Conservation (phyloP, 1,140 invertebrate genomes). For the Drosophila pachea region DNA sequence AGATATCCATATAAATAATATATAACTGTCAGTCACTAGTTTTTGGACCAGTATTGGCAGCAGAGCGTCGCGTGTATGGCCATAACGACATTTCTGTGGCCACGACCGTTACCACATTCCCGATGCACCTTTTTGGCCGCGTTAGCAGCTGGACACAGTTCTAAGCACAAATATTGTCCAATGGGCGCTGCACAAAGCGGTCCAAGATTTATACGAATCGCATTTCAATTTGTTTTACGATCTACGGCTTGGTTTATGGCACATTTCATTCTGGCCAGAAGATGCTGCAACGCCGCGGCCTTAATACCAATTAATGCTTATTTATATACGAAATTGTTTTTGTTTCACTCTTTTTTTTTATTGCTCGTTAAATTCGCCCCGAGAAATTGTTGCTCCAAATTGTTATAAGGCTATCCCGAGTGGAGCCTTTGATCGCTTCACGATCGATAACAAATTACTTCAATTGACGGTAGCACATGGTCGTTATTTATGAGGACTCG, state of each 20-base stretch:
- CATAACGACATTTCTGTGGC: conserved; percentile 66
- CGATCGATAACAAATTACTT: conserved; percentile 41
- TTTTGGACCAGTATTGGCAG: conserved; percentile 65
- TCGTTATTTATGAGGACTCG: conserved; percentile 23
- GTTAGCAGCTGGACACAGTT: conserved; percentile 39
- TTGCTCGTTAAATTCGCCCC: conserved; percentile 49
- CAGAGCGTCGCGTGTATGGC: conserved; percentile 54
- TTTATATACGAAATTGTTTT: conserved; percentile 38
- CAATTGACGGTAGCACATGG: conserved; percentile 38
- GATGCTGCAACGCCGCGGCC: conserved; percentile 49
- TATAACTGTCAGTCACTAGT: conserved; percentile 66
- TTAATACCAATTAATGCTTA: conserved; percentile 55
- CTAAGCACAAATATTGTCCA: conserved; percentile 57
- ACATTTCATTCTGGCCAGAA: background rate
- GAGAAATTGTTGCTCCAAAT: conserved; percentile 11
- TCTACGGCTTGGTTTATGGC: conserved; percentile 6
- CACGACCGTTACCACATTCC: conserved; percentile 68
- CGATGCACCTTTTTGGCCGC: conserved; percentile 55
- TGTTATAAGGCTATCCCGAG: conserved; percentile 24
- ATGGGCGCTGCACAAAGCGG: conserved; percentile 23
- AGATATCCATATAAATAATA: background rate
- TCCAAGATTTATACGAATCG: conserved; percentile 14
- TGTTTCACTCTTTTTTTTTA: conserved; percentile 46
- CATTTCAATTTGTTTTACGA: conserved; percentile 43
- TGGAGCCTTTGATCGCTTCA: conserved; percentile 33